phyloP scores from a whole-genome alignment of 2,888 invertebrate species.

The Callimorpha dominula region DNA sequence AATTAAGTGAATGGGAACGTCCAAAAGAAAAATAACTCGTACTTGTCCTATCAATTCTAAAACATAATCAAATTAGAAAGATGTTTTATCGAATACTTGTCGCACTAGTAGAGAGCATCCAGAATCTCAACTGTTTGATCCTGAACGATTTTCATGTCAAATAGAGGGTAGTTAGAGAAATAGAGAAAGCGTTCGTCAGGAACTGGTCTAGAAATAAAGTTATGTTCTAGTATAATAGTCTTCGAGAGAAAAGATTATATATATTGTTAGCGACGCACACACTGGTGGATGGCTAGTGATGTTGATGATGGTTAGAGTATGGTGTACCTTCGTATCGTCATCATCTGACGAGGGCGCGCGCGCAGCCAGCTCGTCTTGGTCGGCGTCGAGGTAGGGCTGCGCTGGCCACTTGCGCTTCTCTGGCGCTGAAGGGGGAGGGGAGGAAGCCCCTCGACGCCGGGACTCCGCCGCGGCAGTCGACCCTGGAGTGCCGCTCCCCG shows the following conservation, averaged over 20 bases:
- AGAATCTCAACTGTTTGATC: neutral
- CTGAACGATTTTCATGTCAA: neutral
- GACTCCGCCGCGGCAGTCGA: constrained; percentile 63
- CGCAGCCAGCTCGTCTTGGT: constrained; percentile 64
- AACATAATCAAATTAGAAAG: too few species aligned
- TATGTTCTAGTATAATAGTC: neutral
- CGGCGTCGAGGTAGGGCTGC: constrained; percentile 65
- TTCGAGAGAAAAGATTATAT: neutral
- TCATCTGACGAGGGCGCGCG: constrained; percentile 73
- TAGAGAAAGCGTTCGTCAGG: neutral
- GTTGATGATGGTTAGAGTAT: constrained; percentile 45
- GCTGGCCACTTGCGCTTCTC: constrained; percentile 92
- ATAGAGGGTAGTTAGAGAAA: neutral
- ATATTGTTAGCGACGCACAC: constrained; percentile 35
- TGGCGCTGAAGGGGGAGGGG: constrained; percentile 85
- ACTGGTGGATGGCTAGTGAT: constrained; percentile 54
- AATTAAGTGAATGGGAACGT: neutral
- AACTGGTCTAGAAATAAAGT: neutral
- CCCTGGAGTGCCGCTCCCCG: constrained; percentile 51
- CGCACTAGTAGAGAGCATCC: neutral
- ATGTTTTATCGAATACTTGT: neutral
- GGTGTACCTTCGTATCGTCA: constrained; percentile 78
- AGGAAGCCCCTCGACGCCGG: constrained; percentile 78
- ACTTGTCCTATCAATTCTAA: too few species aligned
- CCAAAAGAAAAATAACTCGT: neutral